A percentile compares a stretch with the other conserved stretches of the same genome.
Evolutionary conservation across 2,888 invertebrate genomes (phyloP).

Genomic region (Brachyptera putata): DNA sequence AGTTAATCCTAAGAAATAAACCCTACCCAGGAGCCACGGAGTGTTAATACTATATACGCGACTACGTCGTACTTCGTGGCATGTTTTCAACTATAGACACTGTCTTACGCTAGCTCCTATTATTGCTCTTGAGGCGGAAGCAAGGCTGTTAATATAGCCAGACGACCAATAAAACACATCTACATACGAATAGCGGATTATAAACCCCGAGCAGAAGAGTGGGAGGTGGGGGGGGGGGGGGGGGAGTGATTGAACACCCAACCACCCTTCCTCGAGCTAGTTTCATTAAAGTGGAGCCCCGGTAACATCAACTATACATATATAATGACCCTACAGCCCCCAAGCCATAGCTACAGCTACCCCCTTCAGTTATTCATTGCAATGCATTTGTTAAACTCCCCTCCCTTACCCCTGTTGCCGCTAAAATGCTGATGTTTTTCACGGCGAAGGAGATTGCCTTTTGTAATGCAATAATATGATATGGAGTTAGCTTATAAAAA

Average conservation of each 20-base stretch:
- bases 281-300: constrained; percentile 13
- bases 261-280: neutral
- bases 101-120: too few species aligned
- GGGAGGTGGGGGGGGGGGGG: neutral
- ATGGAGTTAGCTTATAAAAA: too few species aligned
- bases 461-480: neutral
- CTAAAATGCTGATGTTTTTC: constrained; percentile 18
- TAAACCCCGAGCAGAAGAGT: neutral
- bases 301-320: constrained; percentile 19
- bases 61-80: too few species aligned
- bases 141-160: constrained; percentile 14
- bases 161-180: constrained; percentile 20
- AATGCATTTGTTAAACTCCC: constrained; percentile 11
- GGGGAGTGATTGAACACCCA: constrained; percentile 13
- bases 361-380: constrained; percentile 18
- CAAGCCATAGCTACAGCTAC: constrained; percentile 7
- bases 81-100: too few species aligned
- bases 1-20: too few species aligned
- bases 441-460: neutral
- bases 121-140: constrained; percentile 21
- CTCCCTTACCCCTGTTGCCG: neutral
- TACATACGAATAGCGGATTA: constrained; percentile 22
- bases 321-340: constrained; percentile 14
- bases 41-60: too few species aligned
- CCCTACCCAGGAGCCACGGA: too few species aligned